phyloP scores from a whole-genome alignment of 2,888 invertebrate genomes.

The Eustalomyia histrio region DNA sequence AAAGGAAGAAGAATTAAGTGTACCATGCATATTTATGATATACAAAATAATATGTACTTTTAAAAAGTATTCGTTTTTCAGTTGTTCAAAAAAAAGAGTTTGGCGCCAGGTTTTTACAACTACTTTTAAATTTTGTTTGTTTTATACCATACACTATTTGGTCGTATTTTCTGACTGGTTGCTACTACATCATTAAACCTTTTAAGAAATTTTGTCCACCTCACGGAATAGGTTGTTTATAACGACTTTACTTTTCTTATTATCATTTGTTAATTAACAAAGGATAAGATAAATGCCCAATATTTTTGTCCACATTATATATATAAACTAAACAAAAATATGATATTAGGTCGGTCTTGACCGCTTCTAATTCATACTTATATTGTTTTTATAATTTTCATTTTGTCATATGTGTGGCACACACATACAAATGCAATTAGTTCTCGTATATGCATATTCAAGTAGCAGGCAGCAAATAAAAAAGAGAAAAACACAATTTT shows the following conservation, averaged over 20 bases:
- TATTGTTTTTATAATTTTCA: neutral
- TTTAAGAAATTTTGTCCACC: too few species aligned
- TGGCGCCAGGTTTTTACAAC: constrained; percentile 37
- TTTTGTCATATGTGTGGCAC: constrained; percentile 41
- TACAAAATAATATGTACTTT: neutral
- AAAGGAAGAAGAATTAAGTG: too few species aligned
- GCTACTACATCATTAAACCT: too few species aligned
- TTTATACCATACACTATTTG: neutral
- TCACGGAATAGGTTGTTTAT: too few species aligned
- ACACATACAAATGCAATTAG: constrained; percentile 38
- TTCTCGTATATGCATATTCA: constrained; percentile 5
- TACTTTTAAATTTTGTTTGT: constrained; percentile 36
- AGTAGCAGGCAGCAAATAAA: neutral
- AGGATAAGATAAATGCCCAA: too few species aligned
- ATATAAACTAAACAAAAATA: too few species aligned
- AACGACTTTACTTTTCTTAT: too few species aligned
- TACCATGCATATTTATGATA: neutral
- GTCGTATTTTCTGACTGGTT: too few species aligned
- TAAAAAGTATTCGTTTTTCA: neutral
- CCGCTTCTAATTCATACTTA: too few species aligned
- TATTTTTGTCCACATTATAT: too few species aligned
- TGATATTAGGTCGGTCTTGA: too few species aligned
- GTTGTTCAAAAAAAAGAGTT: constrained; percentile 22
- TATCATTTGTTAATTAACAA: too few species aligned
- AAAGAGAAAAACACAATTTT: constrained; percentile 15